Percentiles rank a stretch among this genome's conserved stretches.
Evolutionary conservation across 2,113 vertebrate species (phyloP).

Genomic region (Catharus bicknelli): DNA sequence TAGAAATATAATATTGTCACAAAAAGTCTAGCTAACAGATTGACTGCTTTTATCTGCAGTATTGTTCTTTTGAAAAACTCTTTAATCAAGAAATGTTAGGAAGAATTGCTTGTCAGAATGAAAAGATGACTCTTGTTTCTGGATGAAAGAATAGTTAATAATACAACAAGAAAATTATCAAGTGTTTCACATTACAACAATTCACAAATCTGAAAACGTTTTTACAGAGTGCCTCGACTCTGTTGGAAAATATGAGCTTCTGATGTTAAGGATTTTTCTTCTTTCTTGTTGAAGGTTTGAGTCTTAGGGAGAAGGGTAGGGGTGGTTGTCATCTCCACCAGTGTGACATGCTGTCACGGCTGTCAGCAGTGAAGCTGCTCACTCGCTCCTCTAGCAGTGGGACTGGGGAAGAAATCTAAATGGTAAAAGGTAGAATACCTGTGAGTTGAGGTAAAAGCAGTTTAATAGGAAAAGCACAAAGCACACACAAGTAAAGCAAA

Average conservation of each 20-base stretch:
- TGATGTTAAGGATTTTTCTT: background rate
- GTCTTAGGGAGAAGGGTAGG: background rate
- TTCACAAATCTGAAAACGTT: background rate
- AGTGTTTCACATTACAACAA: background rate
- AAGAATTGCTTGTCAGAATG: background rate
- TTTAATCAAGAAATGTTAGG: background rate
- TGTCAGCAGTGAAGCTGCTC: background rate
- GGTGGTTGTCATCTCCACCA: background rate
- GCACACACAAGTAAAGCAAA: background rate
- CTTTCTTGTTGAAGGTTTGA: background rate
- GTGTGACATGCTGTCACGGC: background rate
- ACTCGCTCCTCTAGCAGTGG: accelerated
- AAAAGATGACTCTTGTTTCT: background rate
- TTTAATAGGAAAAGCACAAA: background rate
- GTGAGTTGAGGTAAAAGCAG: background rate
- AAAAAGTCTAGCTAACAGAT: background rate
- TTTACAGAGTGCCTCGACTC: background rate
- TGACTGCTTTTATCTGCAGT: background rate
- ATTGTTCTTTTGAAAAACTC: background rate
- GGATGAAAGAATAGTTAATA: background rate
- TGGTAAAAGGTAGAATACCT: background rate
- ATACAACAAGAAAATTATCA: background rate
- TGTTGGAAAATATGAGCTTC: background rate
- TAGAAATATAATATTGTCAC: background rate
- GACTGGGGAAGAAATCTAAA: background rate